Percentiles rank a stretch among this genome's conserved stretches.
phyloP scores from a whole-genome alignment of 1,140 invertebrate species.

The Drosophila nikananu region DNA sequence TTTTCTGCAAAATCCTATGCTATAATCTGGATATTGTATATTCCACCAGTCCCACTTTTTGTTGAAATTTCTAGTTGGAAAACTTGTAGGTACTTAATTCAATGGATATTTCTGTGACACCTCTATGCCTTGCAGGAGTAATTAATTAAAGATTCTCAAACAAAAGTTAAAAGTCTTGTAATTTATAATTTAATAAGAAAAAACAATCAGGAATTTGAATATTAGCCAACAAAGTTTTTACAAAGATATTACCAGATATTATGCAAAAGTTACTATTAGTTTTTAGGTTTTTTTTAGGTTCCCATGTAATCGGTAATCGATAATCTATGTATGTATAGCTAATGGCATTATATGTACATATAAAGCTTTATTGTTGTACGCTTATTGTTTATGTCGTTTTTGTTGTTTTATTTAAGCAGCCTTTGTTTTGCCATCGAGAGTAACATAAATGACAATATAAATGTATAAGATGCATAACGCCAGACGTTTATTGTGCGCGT shows the following conservation, averaged over 20 bases:
- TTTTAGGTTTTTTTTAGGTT: not conserved
- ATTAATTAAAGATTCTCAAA: not conserved
- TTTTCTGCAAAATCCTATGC: no score
- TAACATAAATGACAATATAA: not conserved
- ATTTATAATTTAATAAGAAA: not conserved
- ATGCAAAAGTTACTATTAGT: constrained; percentile 2
- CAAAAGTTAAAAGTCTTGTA: not conserved
- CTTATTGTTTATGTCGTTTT: constrained; percentile 18
- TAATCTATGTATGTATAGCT: not conserved
- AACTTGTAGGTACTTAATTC: not conserved
- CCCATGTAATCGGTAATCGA: not conserved
- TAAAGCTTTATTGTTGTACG: constrained; percentile 31
- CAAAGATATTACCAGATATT: constrained; percentile 1
- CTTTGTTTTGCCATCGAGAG: constrained; percentile 18
- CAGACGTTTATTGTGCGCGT: not conserved
- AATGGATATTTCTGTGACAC: not conserved
- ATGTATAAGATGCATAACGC: not conserved
- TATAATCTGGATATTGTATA: no score
- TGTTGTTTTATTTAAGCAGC: not conserved
- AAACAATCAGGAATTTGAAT: not conserved
- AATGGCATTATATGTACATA: constrained; percentile 2
- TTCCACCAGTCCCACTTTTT: no score
- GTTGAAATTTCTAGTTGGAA: no score
- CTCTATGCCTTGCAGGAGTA: not conserved
- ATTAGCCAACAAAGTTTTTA: not conserved